Percentiles rank a stretch among this genome's conserved stretches.
These are phyloP conservation scores for Bombus huntii DNA, from an alignment of 1,140 invertebrate species.

Conservation along the genomic window DNA sequence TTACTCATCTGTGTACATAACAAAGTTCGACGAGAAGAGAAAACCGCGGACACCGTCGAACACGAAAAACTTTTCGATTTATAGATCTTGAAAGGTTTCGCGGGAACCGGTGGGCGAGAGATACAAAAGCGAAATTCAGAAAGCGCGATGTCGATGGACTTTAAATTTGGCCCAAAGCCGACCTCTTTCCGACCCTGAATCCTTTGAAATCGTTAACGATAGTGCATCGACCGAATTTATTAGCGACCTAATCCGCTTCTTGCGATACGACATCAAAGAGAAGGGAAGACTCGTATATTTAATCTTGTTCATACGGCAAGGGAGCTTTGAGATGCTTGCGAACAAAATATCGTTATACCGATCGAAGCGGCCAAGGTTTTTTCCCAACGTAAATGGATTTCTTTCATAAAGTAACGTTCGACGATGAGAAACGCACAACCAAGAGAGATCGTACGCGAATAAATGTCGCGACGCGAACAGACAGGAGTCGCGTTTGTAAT, in stretches of 20 bases:
- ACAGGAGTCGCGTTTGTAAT: not conserved
- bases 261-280: conserved; percentile 50
- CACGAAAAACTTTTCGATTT: too few species aligned
- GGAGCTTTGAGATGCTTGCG: not conserved
- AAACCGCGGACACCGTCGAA: not conserved
- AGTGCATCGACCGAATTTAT: conserved; percentile 50
- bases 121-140: not conserved
- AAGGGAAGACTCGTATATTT: conserved; percentile 7
- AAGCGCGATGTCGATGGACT: not conserved
- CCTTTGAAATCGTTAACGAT: conserved; percentile 49
- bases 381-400: not conserved
- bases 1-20: conserved; percentile 9
- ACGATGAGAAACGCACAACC: not conserved
- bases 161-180: conserved; percentile 16
- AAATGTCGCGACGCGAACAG: conserved; percentile 7
- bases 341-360: not conserved
- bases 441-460: not conserved
- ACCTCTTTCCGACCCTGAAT: conserved; percentile 41
- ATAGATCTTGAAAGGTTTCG: too few species aligned
- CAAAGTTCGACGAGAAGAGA: not conserved
- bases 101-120: too few species aligned
- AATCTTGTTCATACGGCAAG: conserved; percentile 1
- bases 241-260: conserved; percentile 32
- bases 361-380: not conserved
- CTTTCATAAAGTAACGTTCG: too few species aligned